A percentile compares a stretch with the other conserved stretches of the same genome.
phyloP scores from a whole-genome alignment of 2,797 vertebrate species.

The Onychomys leucogaster region DNA sequence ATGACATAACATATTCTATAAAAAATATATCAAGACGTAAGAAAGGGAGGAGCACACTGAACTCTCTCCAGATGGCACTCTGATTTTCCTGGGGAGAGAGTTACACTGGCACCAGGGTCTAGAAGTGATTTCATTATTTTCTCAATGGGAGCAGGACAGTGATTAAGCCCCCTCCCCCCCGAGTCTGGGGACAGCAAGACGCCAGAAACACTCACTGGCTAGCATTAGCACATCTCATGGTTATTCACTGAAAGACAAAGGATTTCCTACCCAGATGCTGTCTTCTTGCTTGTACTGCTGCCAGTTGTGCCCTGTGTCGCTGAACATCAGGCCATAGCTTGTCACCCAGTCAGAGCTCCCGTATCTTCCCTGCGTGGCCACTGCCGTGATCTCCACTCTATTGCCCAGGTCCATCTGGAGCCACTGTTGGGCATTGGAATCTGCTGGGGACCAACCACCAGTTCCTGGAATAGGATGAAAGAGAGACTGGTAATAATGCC shows the following conservation, averaged over 20 bases:
- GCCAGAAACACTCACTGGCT: neutral
- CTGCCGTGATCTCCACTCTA: slow-evolving; percentile 91
- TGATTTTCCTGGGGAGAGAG: neutral
- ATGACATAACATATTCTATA: neutral
- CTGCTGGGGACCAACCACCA: slow-evolving; percentile 94
- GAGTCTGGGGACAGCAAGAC: neutral
- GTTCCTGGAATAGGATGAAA: slow-evolving; percentile 89
- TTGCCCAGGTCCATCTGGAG: slow-evolving; percentile 94
- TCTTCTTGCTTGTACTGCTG: slow-evolving; percentile 94
- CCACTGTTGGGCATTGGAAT: slow-evolving; percentile 93
- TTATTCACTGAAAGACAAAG: neutral
- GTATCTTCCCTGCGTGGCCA: slow-evolving; percentile 94
- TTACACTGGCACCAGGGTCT: neutral
- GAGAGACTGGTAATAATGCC: neutral
- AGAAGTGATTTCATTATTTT: neutral
- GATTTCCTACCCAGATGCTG: slow-evolving; percentile 91
- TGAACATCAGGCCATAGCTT: slow-evolving; percentile 94
- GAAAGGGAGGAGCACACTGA: neutral
- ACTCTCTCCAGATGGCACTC: neutral
- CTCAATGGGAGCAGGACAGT: neutral
- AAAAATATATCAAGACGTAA: neutral
- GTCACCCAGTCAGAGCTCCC: slow-evolving; percentile 97
- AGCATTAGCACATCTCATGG: neutral
- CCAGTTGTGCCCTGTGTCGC: slow-evolving; percentile 96
- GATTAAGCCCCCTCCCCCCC: neutral